phyloP scores from a whole-genome alignment of 2,113 vertebrate genomes.

The Calidris pygmaea region DNA sequence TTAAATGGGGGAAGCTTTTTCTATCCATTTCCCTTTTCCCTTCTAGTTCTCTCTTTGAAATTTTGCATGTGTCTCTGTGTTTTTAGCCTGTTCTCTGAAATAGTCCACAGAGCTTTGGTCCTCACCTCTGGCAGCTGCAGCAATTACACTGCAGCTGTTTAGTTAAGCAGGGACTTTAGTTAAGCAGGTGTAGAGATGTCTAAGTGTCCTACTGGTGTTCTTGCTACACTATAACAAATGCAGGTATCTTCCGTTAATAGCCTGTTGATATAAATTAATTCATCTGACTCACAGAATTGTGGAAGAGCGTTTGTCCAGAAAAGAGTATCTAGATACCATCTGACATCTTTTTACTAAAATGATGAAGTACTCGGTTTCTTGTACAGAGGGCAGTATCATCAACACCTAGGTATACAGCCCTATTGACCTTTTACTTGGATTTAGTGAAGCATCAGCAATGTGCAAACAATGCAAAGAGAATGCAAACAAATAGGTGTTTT shows the following conservation, averaged over 20 bases:
- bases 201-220: neutral
- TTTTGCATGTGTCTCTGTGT: neutral
- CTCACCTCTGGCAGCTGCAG: neutral
- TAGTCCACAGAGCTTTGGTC: fast-evolving
- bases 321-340: neutral
- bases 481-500: neutral
- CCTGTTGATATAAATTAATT: neutral
- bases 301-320: neutral
- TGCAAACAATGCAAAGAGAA: neutral
- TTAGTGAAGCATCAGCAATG: neutral
- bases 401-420: neutral
- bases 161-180: neutral
- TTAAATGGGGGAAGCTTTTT: neutral
- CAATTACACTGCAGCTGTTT: neutral
- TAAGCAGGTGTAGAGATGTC: neutral
- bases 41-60: neutral
- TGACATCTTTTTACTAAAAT: neutral
- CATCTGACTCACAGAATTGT: neutral
- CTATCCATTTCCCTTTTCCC: neutral
- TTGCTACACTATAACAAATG: neutral
- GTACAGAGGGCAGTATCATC: neutral
- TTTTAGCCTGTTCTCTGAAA: neutral
- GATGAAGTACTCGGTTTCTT: neutral
- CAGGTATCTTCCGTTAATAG: neutral
- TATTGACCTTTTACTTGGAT: neutral